Base-by-base conservation (phyloP, 1,140 invertebrate species). In the Ericerus pela region DNA sequence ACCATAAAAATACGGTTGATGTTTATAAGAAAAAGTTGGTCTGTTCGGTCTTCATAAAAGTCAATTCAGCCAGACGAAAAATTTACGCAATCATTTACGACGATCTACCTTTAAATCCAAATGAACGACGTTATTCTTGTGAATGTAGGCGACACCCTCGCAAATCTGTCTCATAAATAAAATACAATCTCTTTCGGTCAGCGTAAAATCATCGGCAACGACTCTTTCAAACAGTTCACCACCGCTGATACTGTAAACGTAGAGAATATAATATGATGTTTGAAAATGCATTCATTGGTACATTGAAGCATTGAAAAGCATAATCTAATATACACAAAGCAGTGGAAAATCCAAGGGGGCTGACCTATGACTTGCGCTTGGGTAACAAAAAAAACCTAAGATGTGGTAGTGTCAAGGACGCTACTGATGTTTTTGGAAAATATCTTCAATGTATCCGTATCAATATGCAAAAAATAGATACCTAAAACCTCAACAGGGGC, bases 171-270 rank as follows among this genome's bases (percentile, higher is more conserved):
- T 75, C 70, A 93, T 79, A 65, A 95, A 96, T n/a, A 88, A 73
- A 43, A 92, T 83, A 66, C 88, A 88, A 67, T 94, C 89, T 61
- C 79, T 75, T 72, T 96, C 92, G 1, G 88, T 93, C 11, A 94
- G 71, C 0, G 86, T 88, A 65, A 93, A 90, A 66, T 95, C 89
- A 62, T 94, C 90, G 2, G 85, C 87, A 0, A 89, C 85, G 5
- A 95, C 86, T 54, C 90, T 74, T 65, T 94, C 90, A 63, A 95
- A 94, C 27, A 96, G 70, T 69, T 96, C 90, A 1, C 90, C 91
- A 20, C 91, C 91, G 60, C 84, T 84, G 63, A 94, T 84, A 65
- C 91, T 93, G 66, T 24, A 69, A 63, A 22, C 47, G 16, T 18
- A 47, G 11, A 36, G 22, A 28, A 18, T 27, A 11, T 16, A 60